These are phyloP conservation scores for Albula glossodonta DNA, from an alignment of 2,113 vertebrate species.

Conservation along the genomic window DNA sequence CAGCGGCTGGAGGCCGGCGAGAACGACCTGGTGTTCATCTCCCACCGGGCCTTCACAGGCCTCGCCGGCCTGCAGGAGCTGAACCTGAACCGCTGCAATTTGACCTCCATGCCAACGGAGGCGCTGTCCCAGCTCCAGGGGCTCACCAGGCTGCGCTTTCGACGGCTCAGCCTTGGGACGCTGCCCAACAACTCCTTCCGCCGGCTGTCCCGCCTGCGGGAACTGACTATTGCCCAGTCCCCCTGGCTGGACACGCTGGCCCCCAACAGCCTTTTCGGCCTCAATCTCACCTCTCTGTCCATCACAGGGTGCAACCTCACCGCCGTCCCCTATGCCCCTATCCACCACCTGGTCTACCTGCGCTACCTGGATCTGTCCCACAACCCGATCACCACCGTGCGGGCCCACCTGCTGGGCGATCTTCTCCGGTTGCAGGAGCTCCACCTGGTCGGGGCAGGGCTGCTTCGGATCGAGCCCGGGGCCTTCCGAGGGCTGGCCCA, in stretches of 20 bases:
- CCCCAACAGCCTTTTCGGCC: conserved; percentile 72
- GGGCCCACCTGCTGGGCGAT: conserved; percentile 60
- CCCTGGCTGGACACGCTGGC: conserved; percentile 68
- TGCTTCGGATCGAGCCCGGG: conserved; percentile 66
- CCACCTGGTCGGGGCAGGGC: conserved; percentile 67
- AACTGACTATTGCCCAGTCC: conserved; percentile 74
- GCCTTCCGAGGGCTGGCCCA: conserved; percentile 72
- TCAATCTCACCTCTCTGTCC: conserved; percentile 81
- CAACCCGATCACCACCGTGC: conserved; percentile 79
- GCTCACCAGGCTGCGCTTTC: conserved; percentile 66
- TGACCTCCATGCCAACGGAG: conserved; percentile 72
- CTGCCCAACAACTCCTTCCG: conserved; percentile 73
- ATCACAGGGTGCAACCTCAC: conserved; percentile 76
- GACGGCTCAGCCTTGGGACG: conserved; percentile 58
- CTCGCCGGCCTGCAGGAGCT: conserved; percentile 68
- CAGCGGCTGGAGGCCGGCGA: conserved; percentile 63
- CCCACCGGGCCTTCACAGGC: conserved; percentile 73
- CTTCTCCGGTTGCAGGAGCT: conserved; percentile 80
- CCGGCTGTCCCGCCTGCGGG: conserved; percentile 63
- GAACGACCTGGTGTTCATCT: conserved; percentile 79
- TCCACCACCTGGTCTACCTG: conserved; percentile 78
- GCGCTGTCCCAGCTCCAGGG: conserved; percentile 69
- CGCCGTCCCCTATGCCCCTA: conserved; percentile 68
- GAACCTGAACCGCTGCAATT: conserved; percentile 77
- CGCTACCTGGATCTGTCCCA: conserved; percentile 78